These are phyloP conservation scores for Agapostemon virescens DNA, from an alignment of 2,888 invertebrate genomes.

Conservation along the genomic window DNA sequence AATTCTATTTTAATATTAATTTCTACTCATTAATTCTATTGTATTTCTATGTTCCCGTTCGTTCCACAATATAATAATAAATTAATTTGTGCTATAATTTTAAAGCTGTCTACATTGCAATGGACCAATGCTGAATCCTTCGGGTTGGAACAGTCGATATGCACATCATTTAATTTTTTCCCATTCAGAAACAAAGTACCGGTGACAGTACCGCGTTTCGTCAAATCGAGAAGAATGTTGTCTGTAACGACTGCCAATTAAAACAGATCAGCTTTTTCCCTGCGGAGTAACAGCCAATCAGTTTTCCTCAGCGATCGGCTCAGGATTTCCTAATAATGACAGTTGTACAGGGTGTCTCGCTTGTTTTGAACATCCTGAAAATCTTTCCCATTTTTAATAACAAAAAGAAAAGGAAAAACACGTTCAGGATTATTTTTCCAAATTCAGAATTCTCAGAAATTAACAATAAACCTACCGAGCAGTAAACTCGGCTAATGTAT, in stretches of 20 bases:
- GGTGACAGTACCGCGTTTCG: too few species aligned
- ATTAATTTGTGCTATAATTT: not conserved
- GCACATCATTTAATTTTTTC: not conserved
- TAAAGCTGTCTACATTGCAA: not conserved
- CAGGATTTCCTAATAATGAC: not conserved
- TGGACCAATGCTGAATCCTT: not conserved
- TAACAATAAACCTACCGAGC: too few species aligned
- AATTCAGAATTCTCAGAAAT: not conserved
- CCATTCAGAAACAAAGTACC: not conserved
- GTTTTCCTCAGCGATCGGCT: conserved; percentile 1
- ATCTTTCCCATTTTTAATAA: not conserved
- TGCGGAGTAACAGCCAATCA: conserved; percentile 18
- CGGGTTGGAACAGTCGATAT: not conserved
- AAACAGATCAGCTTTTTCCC: not conserved
- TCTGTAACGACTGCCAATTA: not conserved
- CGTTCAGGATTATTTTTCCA: not conserved
- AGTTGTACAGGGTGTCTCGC: not conserved
- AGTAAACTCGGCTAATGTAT: too few species aligned
- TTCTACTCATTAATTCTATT: not conserved
- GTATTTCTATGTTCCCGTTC: not conserved
- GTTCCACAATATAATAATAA: not conserved
- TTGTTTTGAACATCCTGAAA: not conserved
- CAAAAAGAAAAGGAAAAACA: not conserved
- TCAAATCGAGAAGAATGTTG: not conserved
- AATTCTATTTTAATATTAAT: too few species aligned